A percentile compares a stretch with the other conserved stretches of the same genome.
These are phyloP conservation scores for Actenoides lindsayi DNA, from an alignment of 2,113 vertebrate genomes.

Conservation along the genomic window DNA sequence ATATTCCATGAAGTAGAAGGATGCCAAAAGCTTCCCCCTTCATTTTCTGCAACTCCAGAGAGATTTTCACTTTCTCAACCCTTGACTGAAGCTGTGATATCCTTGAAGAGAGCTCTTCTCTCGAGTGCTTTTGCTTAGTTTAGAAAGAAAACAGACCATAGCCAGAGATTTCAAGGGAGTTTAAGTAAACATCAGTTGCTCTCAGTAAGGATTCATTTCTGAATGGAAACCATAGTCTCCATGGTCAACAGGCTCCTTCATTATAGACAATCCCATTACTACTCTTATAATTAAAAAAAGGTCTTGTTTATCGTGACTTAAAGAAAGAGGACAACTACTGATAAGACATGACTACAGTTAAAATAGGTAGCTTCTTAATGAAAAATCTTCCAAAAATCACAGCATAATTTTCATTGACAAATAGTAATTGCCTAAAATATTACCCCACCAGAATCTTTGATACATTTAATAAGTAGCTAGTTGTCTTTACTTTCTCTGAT, in stretches of 20 bases:
- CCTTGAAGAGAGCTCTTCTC: conserved; percentile 30
- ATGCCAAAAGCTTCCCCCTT: conserved; percentile 2
- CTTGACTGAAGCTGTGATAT: conserved; percentile 11
- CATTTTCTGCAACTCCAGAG: background rate
- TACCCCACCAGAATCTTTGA: background rate
- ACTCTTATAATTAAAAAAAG: background rate
- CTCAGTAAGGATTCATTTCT: background rate
- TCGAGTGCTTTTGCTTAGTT: conserved; percentile 19
- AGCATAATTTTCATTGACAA: background rate
- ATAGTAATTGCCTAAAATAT: background rate
- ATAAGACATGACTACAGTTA: background rate
- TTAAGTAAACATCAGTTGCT: background rate
- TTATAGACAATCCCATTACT: background rate
- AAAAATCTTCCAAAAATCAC: background rate
- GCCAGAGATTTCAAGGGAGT: background rate
- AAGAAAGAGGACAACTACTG: no score
- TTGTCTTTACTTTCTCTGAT: background rate
- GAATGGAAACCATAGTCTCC: background rate
- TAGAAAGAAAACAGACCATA: conserved; percentile 7
- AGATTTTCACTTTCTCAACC: background rate
- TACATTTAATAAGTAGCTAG: background rate
- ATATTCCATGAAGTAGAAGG: conserved; percentile 14
- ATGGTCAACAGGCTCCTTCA: background rate
- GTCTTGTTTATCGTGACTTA: background rate
- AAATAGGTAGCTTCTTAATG: background rate